phyloP scores from a whole-genome alignment of 1,140 invertebrate species.

The Mercenaria mercenaria region DNA sequence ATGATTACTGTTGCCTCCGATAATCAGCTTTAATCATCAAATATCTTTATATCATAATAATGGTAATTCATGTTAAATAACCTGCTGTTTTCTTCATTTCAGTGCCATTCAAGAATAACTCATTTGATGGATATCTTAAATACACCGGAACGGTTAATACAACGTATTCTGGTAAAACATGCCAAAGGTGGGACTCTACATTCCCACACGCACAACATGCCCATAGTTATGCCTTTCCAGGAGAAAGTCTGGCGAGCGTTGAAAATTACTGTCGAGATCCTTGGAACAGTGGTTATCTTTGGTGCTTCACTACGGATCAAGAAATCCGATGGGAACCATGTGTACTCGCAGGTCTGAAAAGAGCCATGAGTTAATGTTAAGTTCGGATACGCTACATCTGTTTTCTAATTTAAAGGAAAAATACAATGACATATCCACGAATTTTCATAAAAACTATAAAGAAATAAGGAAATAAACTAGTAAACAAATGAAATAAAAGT shows the following conservation, averaged over 20 bases:
- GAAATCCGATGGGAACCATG: not conserved
- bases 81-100: too few relatives aligned
- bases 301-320: slow-evolving; percentile 17
- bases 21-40: too few relatives aligned
- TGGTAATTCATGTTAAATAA: too few relatives aligned
- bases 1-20: too few relatives aligned
- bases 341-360: not conserved
- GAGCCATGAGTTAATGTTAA: too few relatives aligned
- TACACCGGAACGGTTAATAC: not conserved
- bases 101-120: not conserved
- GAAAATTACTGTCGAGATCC: slow-evolving; percentile 26
- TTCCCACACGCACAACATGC: not conserved
- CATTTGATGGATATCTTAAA: not conserved
- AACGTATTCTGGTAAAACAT: not conserved
- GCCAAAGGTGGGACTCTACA: not conserved
- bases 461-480: too few relatives aligned
- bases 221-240: not conserved
- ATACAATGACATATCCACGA: too few relatives aligned
- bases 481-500: too few relatives aligned
- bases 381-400: too few relatives aligned
- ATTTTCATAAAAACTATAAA: too few relatives aligned
- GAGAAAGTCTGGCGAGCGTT: not conserved
- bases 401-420: too few relatives aligned
- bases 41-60: too few relatives aligned
- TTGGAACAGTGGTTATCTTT: not conserved